Base-by-base conservation (phyloP, 1,140 invertebrate genomes). In the Pectinophora gossypiella region DNA sequence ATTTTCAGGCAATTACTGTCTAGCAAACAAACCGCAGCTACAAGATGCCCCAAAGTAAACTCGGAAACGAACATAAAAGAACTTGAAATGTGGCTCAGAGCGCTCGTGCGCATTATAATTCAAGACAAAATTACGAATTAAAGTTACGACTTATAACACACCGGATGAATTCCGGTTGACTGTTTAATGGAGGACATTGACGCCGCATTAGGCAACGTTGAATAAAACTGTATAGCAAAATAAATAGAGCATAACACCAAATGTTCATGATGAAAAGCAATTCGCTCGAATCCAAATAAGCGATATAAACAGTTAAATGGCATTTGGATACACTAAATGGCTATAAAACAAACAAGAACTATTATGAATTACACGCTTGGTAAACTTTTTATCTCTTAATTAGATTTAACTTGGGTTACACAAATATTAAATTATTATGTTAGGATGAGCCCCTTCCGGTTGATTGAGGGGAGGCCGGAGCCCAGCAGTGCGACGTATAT, bases 131-230 rank as follows among this genome's bases (percentile, higher is more conserved):
- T n/a, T n/a, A n/a, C n/a, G n/a, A n/a, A n/a, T n/a, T 2, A 40
- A 40, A 40, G 36, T 40, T 13, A 40, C 36, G 15, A 15, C 36
- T 40, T 40, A 40, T 40, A 15, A 40, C 36, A 40, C 36, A 40
- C 36, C 16, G 36, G 16, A 15, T 40, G n/a, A 15, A 40, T 40
- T 40, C 36, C 36, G 13, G 36, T 40, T 40, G 16, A 40, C 36
- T 40, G 36, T 40, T 7, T 15, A 16, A 2, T 40, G 16, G n/a
- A 15, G n/a, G 36, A 40, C 36, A 40, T 40, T 40, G 36, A 40
- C 36, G 7, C 16, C 16, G 16, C 2, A 40, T 40, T 40, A 15
- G 15, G 36, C 36, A 40, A 40, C 16, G 15, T 13, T 15, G n/a
- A n/a, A 12, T 32, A 9, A 32, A 40, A 15, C 36, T 40, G 27